phyloP scores from a whole-genome alignment of 2,797 vertebrate genomes.

The Centroberyx gerrardi region DNA sequence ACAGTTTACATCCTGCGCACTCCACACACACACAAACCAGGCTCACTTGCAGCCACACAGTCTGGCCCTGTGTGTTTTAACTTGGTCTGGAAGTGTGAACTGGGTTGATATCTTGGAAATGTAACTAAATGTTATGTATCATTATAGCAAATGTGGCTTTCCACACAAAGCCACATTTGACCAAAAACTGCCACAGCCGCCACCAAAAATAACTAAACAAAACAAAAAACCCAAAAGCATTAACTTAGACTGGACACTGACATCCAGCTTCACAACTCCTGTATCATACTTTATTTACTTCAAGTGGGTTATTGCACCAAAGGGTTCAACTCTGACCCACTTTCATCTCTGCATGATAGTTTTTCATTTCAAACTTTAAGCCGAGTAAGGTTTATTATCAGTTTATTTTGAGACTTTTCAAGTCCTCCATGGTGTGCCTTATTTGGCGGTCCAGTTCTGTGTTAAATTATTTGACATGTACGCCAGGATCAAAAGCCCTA shows the following conservation, averaged over 20 bases:
- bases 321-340: constrained; percentile 71
- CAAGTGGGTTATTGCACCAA: constrained; percentile 63
- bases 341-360: constrained; percentile 52
- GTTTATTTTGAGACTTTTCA: constrained; percentile 49
- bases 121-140: constrained; percentile 4
- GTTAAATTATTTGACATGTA: constrained; percentile 78
- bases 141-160: constrained; percentile 31
- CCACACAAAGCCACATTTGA: constrained; percentile 21
- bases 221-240: constrained; percentile 34
- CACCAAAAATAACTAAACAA: constrained; percentile 43
- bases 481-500: constrained; percentile 78
- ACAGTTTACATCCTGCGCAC: not conserved
- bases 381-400: constrained; percentile 36
- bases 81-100: constrained; percentile 12
- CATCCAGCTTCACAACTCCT: constrained; percentile 33
- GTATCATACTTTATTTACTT: constrained; percentile 62
- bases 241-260: too few species aligned
- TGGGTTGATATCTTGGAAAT: constrained; percentile 19
- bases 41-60: too few species aligned
- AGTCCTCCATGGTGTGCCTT: constrained; percentile 22
- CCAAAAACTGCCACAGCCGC: constrained; percentile 31
- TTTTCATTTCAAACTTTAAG: constrained; percentile 46
- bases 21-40: not conserved
- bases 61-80: constrained; percentile 15
- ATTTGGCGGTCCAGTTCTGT: constrained; percentile 42